Evolutionary conservation across 2,888 invertebrate species (phyloP).

Genomic region (Perithous albicinctus): DNA sequence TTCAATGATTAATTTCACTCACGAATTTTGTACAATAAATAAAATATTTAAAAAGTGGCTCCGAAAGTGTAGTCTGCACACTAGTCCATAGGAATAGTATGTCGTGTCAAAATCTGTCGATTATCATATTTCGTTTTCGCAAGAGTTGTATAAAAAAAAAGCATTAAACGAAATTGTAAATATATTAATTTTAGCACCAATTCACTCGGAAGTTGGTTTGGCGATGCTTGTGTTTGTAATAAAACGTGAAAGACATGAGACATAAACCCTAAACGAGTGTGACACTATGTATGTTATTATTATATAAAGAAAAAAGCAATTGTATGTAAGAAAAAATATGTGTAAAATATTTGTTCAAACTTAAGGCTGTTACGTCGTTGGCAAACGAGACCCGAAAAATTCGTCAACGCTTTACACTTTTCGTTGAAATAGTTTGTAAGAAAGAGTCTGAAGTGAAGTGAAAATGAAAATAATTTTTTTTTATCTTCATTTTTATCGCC

Average conservation of each 20-base stretch:
- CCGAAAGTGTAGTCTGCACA: conserved; percentile 17
- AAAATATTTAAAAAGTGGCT: conserved; percentile 27
- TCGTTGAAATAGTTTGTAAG: not conserved
- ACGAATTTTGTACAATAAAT: not conserved
- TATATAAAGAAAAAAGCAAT: conserved; percentile 20
- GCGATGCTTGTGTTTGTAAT: conserved; percentile 25
- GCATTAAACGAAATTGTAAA: conserved; percentile 42
- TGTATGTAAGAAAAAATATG: conserved; percentile 21
- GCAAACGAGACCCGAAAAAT: conserved; percentile 16
- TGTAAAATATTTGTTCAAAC: conserved; percentile 64
- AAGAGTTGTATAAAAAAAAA: conserved; percentile 1
- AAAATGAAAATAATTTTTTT: not conserved
- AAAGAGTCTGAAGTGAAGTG: too few relatives aligned
- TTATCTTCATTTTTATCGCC: not conserved
- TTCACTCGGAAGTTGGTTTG: conserved; percentile 1
- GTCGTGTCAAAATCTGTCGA: conserved; percentile 29
- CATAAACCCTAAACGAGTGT: conserved; percentile 42
- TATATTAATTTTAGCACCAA: conserved; percentile 39
- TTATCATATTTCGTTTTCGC: conserved; percentile 13
- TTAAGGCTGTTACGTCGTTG: conserved; percentile 65
- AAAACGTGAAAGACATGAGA: conserved; percentile 18
- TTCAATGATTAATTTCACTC: conserved; percentile 11
- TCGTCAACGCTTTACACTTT: conserved; percentile 32
- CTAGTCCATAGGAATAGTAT: conserved; percentile 43
- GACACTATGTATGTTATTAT: conserved; percentile 14